These are phyloP conservation scores for Caenorhabditis panamensis DNA, from an alignment of 2,888 invertebrate species.

Conservation along the genomic window DNA sequence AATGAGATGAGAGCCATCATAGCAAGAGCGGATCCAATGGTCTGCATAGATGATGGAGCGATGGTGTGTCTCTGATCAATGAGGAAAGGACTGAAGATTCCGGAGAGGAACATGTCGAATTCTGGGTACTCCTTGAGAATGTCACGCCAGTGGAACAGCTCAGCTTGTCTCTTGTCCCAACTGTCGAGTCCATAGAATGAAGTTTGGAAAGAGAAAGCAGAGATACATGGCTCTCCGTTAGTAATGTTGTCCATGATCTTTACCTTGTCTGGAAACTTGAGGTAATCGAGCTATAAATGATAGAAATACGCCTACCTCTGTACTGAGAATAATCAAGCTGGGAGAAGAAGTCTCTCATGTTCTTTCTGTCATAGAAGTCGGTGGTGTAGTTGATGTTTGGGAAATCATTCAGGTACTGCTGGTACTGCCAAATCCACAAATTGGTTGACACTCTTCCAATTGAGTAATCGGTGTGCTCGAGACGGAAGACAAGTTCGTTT, in stretches of 20 bases:
- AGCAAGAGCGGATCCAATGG: conserved; percentile 76
- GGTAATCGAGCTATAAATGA: neutral
- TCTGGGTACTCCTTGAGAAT: conserved; percentile 79
- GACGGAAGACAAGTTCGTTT: conserved; percentile 78
- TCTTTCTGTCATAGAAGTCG: conserved; percentile 79
- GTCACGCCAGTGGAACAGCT: conserved; percentile 79
- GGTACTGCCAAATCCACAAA: conserved; percentile 80
- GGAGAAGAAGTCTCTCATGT: conserved; percentile 77
- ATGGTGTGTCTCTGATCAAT: conserved; percentile 80
- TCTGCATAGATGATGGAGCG: conserved; percentile 80
- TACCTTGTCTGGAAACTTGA: conserved; percentile 70
- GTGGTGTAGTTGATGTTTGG: conserved; percentile 76
- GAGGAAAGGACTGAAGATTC: conserved; percentile 80
- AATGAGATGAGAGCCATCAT: conserved; percentile 80
- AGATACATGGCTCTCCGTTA: conserved; percentile 78
- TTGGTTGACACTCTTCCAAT: conserved; percentile 79
- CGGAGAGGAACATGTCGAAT: conserved; percentile 79
- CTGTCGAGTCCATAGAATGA: conserved; percentile 80
- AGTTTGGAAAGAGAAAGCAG: conserved; percentile 80
- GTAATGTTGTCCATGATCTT: conserved; percentile 75
- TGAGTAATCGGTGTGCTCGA: conserved; percentile 78
- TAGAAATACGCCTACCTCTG: conserved; percentile 64
- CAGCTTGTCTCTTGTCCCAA: conserved; percentile 81
- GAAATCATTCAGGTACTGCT: conserved; percentile 80
- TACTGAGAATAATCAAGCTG: conserved; percentile 80